Evolutionary conservation across 2,113 vertebrate genomes (phyloP), one percentile per base, ranked within the genome.

Genomic region (Ictalurus furcatus): DNA sequence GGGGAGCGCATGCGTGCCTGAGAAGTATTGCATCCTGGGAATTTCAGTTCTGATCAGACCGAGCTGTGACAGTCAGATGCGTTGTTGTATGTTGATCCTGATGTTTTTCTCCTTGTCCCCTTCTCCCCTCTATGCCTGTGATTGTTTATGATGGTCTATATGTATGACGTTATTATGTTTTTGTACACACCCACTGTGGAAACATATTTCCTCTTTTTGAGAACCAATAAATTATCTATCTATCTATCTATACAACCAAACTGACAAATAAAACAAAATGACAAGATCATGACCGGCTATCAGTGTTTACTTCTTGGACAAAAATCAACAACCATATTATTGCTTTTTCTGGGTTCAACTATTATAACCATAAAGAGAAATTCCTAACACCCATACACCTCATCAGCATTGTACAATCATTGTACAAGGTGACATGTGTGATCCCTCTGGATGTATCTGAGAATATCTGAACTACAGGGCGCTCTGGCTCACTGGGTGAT

Each of bases 241-340:
- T 34, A 34, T 34, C 34, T 34, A 34, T 34, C 34, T 34, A 34
- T 34, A 34, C n/a, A 56, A 16, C 16, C 3, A 80, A 30, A 30
- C 13, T 2, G 19, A 12, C 61, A 85, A 85, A 67, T 16, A 65
- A 40, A 84, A 84, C 58, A 16, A 44, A 84, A 63, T 48, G 7
- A 48, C 16, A 65, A n/a, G 56, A 73, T 73, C 16, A 69, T 52
- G 1, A 54, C 17, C 8, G 9, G n/a, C 14, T 71, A 54, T 52
- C 48, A 30, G 28, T 54, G 11, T 85, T 85, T 73, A 19, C 2
- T 71, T 71, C 44, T 30, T 54, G 28, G 44, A 61, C 63, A 73
- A 81, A 85, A 59, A 58, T 89, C 30, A 76, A 17, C 80, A 74
- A 84, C 81, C 81, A 76, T 59, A 23, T 63, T 83, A 28, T 14